Evolutionary conservation across 2,797 vertebrate genomes (phyloP).

Genomic region (Chiroxiphia lanceolata): DNA sequence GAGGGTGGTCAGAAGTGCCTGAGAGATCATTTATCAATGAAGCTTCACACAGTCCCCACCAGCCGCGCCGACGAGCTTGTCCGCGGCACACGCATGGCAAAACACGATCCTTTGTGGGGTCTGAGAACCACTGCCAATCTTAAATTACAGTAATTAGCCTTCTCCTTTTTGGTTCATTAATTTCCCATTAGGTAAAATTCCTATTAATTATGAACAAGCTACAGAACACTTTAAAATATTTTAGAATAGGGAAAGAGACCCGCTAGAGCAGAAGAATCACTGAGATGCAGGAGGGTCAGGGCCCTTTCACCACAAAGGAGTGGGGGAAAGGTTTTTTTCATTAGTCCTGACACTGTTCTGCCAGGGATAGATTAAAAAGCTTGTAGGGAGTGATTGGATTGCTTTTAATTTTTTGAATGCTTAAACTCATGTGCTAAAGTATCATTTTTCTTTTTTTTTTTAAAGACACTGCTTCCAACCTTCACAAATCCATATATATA

Average conservation of each 20-base stretch:
- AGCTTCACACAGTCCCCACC: background rate
- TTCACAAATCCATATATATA: background rate
- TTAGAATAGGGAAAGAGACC: background rate
- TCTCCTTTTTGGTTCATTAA: slow-evolving; percentile 59
- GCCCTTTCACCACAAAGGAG: background rate
- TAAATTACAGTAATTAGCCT: slow-evolving; percentile 50
- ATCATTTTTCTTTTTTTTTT: background rate
- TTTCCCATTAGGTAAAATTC: slow-evolving; percentile 57
- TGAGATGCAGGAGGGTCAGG: fast-evolving
- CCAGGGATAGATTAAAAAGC: background rate
- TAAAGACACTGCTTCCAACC: background rate
- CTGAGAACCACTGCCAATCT: slow-evolving; percentile 20
- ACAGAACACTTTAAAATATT: slow-evolving; percentile 17
- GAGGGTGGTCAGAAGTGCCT: background rate
- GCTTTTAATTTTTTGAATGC: background rate
- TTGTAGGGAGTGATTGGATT: background rate
- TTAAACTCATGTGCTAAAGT: background rate
- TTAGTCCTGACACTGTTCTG: background rate
- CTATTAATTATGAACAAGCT: slow-evolving; percentile 55
- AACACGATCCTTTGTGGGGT: background rate
- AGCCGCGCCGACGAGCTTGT: background rate
- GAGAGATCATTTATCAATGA: background rate
- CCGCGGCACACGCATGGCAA: background rate
- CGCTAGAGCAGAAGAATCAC: background rate
- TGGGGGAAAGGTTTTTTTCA: background rate